Evolutionary conservation across 2,888 invertebrate genomes (phyloP).

Genomic region (Acleris sparsana): DNA sequence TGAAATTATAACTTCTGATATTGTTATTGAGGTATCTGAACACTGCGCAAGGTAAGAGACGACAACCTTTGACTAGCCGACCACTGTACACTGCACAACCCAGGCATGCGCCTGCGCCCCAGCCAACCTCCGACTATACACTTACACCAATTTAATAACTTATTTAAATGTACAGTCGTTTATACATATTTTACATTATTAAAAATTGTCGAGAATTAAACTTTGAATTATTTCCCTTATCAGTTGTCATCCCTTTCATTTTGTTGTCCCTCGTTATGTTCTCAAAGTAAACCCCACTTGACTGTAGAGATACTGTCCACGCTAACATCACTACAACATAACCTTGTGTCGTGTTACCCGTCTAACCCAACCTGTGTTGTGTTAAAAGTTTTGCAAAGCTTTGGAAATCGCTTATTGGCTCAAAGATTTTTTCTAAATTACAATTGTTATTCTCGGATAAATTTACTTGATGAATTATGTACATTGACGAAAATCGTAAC

Average conservation of each 20-base stretch:
- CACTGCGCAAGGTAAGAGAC: constrained; percentile 35
- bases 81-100: constrained; percentile 62
- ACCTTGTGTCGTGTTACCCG: constrained; percentile 52
- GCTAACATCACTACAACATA: constrained; percentile 43
- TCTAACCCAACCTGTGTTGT: constrained; percentile 66
- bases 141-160: constrained; percentile 66
- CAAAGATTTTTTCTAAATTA: constrained; percentile 33
- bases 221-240: constrained; percentile 42
- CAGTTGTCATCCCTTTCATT: constrained; percentile 8
- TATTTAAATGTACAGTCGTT: constrained; percentile 76
- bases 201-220: constrained; percentile 71
- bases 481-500: constrained; percentile 6
- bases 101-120: constrained; percentile 72
- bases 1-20: constrained; percentile 43
- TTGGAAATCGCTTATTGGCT: constrained; percentile 54
- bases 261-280: constrained; percentile 7
- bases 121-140: constrained; percentile 52
- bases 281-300: constrained; percentile 11
- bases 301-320: constrained; percentile 12
- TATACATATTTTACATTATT: constrained; percentile 76
- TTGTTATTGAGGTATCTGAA: constrained; percentile 48
- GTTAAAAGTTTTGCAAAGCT: constrained; percentile 69
- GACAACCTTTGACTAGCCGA: constrained; percentile 27
- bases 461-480: background rate
- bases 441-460: constrained; percentile 4